phyloP scores from a whole-genome alignment of 2,797 vertebrate species.

The Poecile montanus region DNA sequence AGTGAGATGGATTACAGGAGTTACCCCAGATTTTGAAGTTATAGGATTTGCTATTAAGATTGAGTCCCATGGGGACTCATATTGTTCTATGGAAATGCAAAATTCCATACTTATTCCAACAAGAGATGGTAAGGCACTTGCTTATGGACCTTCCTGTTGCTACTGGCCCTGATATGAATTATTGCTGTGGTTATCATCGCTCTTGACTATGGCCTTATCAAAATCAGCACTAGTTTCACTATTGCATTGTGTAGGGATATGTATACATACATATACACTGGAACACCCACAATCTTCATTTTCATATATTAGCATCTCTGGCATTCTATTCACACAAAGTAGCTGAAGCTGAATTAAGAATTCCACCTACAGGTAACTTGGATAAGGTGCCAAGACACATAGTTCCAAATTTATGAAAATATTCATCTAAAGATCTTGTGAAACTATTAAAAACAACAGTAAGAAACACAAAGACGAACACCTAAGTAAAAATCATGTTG shows the following conservation, averaged over 20 bases:
- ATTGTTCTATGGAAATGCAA: neutral
- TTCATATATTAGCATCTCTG: neutral
- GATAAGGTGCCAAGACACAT: neutral
- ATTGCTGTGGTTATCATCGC: neutral
- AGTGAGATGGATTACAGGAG: neutral
- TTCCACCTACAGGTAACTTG: neutral
- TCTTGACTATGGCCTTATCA: neutral
- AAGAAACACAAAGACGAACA: conserved; percentile 4
- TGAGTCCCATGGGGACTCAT: neutral
- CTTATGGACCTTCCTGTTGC: neutral
- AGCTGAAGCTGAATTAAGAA: neutral
- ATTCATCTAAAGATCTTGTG: neutral
- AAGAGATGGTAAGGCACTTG: conserved; percentile 41
- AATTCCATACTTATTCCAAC: neutral
- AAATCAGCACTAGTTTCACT: neutral
- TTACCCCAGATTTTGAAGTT: neutral
- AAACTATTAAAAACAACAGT: neutral
- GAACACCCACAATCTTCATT: neutral
- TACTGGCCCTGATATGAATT: neutral
- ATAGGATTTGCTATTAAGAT: neutral
- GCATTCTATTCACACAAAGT: neutral
- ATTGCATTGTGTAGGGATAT: neutral
- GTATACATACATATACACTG: neutral
- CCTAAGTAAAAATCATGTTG: neutral
- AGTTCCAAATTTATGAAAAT: neutral